These are phyloP conservation scores for Cyprinus carpio DNA, from an alignment of 2,113 vertebrate species.

Conservation along the genomic window DNA sequence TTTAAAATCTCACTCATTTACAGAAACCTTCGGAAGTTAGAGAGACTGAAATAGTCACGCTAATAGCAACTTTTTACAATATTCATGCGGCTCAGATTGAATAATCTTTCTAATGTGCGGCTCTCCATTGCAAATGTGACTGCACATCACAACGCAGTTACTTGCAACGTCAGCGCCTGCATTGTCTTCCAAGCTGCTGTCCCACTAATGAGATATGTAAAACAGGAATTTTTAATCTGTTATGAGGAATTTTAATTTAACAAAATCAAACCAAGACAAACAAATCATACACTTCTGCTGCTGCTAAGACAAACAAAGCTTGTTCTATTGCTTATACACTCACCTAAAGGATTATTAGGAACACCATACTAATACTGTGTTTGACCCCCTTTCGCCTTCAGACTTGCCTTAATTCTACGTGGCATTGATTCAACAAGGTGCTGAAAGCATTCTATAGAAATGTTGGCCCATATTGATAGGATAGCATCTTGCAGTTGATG, in stretches of 20 bases:
- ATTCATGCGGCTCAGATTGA: background rate
- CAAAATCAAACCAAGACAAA: too few relatives aligned
- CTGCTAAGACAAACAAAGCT: too few relatives aligned
- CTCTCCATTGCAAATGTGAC: background rate
- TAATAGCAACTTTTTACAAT: constrained; percentile 16
- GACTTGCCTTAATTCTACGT: too few relatives aligned
- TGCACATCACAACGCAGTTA: background rate
- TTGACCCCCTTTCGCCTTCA: too few relatives aligned
- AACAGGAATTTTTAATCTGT: background rate
- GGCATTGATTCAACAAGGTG: too few relatives aligned
- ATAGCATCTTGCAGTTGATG: too few relatives aligned
- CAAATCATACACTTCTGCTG: too few relatives aligned
- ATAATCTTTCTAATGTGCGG: background rate
- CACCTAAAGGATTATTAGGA: too few relatives aligned
- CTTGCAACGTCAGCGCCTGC: background rate
- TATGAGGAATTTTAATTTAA: background rate
- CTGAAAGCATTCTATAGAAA: too few relatives aligned
- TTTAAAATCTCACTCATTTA: constrained; percentile 13
- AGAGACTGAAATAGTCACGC: constrained; percentile 10
- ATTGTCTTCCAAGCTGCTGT: background rate
- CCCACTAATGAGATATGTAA: background rate
- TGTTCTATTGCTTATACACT: too few relatives aligned
- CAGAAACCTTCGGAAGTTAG: background rate
- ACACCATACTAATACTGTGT: too few relatives aligned
- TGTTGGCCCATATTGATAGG: too few relatives aligned